Conservation (phyloP, 2,888 invertebrate species). For the Chalcosyrphus nemorum region DNA sequence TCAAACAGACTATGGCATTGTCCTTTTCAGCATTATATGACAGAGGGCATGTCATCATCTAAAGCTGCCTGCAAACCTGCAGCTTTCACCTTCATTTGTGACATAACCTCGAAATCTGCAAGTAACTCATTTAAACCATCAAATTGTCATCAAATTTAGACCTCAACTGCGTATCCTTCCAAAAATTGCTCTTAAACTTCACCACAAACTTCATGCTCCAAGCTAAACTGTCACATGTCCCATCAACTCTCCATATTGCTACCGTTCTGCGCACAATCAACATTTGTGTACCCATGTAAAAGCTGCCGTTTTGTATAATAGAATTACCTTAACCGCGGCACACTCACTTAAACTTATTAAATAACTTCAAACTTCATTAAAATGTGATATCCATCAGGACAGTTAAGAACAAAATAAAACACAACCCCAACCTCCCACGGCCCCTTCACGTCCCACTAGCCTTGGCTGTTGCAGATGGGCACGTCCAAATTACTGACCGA, state of each 20-base stretch:
- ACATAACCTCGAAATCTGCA: too few relatives aligned
- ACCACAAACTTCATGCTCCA: too few relatives aligned
- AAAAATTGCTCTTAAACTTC: too few relatives aligned
- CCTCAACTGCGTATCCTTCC: too few relatives aligned
- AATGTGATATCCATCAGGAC: conserved; percentile 63
- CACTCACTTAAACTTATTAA: conserved; percentile 58
- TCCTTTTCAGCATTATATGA: too few relatives aligned
- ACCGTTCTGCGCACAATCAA: conserved; percentile 42
- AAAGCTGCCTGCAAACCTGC: too few relatives aligned
- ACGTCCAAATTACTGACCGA: conserved; percentile 68
- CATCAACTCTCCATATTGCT: conserved; percentile 9
- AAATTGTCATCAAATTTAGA: too few relatives aligned
- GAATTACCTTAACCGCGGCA: conserved; percentile 50
- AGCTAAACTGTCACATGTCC: not conserved
- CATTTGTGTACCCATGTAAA: not conserved
- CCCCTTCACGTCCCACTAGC: not conserved
- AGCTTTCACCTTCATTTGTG: too few relatives aligned
- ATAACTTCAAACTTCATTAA: conserved; percentile 66
- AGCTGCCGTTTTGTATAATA: conserved; percentile 40
- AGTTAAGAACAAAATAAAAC: too few relatives aligned
- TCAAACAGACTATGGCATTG: too few relatives aligned
- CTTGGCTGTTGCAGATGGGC: conserved; percentile 45
- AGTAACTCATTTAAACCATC: too few relatives aligned
- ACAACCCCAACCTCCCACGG: conserved; percentile 13
- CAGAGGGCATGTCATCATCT: too few relatives aligned